phyloP scores from a whole-genome alignment of 2,797 vertebrate genomes.

The Sebastes variabilis region DNA sequence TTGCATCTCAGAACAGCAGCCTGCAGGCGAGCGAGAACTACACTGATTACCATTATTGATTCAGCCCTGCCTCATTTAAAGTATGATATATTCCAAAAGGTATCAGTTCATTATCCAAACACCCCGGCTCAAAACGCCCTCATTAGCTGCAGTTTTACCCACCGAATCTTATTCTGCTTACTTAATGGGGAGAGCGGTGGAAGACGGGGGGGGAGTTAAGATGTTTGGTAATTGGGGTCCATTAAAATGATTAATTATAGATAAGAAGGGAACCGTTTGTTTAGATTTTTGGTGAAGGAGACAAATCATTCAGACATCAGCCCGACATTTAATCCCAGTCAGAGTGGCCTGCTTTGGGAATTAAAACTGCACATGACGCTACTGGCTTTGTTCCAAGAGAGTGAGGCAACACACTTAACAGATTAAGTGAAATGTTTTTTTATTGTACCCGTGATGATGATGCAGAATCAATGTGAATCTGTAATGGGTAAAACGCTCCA shows the following conservation, averaged over 20 bases:
- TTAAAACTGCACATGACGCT: slow-evolving; percentile 49
- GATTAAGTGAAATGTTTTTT: slow-evolving; percentile 23
- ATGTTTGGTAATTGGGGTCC: slow-evolving; percentile 50
- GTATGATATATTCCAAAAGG: slow-evolving; percentile 66
- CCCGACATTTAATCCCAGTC: slow-evolving; percentile 61
- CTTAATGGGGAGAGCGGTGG: slow-evolving; percentile 42
- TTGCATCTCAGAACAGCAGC: slow-evolving; percentile 26
- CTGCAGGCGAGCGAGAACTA: slow-evolving; percentile 26
- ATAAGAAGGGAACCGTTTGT: slow-evolving; percentile 54
- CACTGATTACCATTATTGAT: slow-evolving; percentile 68
- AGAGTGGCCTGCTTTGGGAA: slow-evolving; percentile 39
- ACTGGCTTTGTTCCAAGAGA: slow-evolving; percentile 20
- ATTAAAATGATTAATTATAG: slow-evolving; percentile 72
- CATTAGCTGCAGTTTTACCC: slow-evolving; percentile 34
- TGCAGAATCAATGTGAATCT: neutral
- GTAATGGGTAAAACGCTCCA: neutral
- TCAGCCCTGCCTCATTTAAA: slow-evolving; percentile 56
- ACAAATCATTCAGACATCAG: slow-evolving; percentile 61
- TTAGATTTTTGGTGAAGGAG: slow-evolving; percentile 52
- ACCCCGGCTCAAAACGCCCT: slow-evolving; percentile 8
- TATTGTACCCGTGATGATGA: neutral
- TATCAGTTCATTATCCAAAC: slow-evolving; percentile 61
- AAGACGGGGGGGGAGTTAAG: slow-evolving; percentile 32
- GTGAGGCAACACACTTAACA: slow-evolving; percentile 46
- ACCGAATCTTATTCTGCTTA: slow-evolving; percentile 55